Conservation (phyloP, 1,140 invertebrate species). For the Drosophila teissieri region DNA sequence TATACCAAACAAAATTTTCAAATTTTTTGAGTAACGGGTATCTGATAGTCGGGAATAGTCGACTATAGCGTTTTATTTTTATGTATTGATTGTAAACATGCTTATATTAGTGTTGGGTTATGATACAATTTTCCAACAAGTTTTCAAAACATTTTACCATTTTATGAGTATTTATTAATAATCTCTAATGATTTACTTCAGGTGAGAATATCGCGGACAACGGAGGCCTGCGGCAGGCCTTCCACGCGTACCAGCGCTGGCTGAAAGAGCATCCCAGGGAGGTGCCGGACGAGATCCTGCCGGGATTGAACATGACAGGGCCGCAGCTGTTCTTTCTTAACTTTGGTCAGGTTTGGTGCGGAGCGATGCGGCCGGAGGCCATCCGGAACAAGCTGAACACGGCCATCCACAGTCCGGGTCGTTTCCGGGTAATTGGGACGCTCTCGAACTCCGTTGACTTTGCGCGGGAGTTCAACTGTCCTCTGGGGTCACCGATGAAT, state of each 20-base stretch:
- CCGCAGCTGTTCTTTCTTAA: constrained; percentile 93
- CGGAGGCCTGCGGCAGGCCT: constrained; percentile 94
- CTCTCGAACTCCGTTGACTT: constrained; percentile 94
- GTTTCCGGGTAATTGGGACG: constrained; percentile 92
- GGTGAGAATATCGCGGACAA: constrained; percentile 96
- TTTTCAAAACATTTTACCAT: neutral
- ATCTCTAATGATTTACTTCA: constrained; percentile 1
- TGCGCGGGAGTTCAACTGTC: constrained; percentile 90
- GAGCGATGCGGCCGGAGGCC: constrained; percentile 79
- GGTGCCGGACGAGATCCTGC: constrained; percentile 86
- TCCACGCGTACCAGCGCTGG: constrained; percentile 86
- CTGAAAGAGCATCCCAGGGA: constrained; percentile 55
- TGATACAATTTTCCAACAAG: too few species aligned
- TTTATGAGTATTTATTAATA: too few species aligned
- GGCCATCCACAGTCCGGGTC: constrained; percentile 92
- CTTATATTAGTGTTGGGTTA: too few species aligned
- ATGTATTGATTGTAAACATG: too few species aligned
- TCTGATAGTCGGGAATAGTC: too few species aligned
- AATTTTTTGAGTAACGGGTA: too few species aligned
- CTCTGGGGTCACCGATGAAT: constrained; percentile 91
- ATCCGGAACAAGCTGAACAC: constrained; percentile 87
- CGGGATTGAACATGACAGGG: constrained; percentile 90
- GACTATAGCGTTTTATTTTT: too few species aligned
- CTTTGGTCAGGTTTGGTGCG: constrained; percentile 95
- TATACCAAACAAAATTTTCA: too few species aligned